Base-by-base conservation (phyloP, 2,797 vertebrate genomes). In the Caiman crocodilus region DNA sequence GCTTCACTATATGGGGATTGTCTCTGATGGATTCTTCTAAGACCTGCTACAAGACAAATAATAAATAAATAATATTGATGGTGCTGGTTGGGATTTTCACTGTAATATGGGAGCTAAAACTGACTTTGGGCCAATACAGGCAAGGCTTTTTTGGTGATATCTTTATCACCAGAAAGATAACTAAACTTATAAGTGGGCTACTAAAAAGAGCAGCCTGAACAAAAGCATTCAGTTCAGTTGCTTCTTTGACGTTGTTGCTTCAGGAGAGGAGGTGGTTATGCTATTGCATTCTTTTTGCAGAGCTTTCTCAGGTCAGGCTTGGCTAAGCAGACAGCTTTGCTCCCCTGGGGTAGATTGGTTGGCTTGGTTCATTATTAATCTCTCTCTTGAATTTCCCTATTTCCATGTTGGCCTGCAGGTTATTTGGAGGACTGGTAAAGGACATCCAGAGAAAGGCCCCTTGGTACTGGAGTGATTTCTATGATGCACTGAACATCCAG, bases 381-480 rank as follows among this genome's bases (percentile, higher is more conserved):
- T 67, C 30, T 21, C 15, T 4, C 14, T 4, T 20, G 56, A 75
- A 8, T 20, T 23, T 42, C 5, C 21, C 25, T 73, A 0, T 15
- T 1, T 0, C 23, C 71, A 21, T 57, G n/a, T 25, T 14, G 32
- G 11, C 56, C 9, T 93, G 82, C 81, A 98, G 98, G 94, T 95
- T 98, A 56, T 98, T 98, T 7, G 98, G 98, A 74, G 98, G 98
- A 12, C 94, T 98, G 58, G 30, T 98, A 77, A 97, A 58, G 94
- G 98, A 98, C 35, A 94, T 98, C 78, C 95, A 11, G 55, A 97
- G 98, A 94, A 98, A 98, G 87, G 97, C 89, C 0, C 94, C 42
- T 0, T 98, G 98, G 98, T 98, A 98, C 0, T 2, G 94, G 90
- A 98, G 98, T 0, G 98, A 98, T 85, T 98, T 98, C 94, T 97